phyloP scores from a whole-genome alignment of 2,888 invertebrate species.

The Teleiodes luculella region DNA sequence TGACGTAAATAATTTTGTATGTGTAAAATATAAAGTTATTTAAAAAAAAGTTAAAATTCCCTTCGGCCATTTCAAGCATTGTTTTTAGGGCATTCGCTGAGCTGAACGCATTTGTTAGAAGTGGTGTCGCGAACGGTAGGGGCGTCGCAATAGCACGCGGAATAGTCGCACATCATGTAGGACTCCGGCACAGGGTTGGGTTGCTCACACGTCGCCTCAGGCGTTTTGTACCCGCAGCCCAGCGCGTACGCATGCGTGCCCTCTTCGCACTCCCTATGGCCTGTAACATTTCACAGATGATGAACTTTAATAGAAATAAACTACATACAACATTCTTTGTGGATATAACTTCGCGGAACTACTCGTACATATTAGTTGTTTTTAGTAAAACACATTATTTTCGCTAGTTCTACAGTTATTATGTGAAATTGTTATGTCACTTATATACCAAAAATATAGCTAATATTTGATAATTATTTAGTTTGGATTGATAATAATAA shows the following conservation, averaged over 20 bases:
- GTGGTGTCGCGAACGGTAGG: constrained; percentile 20
- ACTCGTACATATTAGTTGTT: too few relatives aligned
- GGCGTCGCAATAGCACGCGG: constrained; percentile 24
- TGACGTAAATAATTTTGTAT: too few relatives aligned
- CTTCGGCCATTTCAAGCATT: background rate
- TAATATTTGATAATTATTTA: too few relatives aligned
- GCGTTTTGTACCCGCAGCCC: constrained; percentile 18
- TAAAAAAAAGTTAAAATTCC: too few relatives aligned
- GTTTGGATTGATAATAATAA: too few relatives aligned
- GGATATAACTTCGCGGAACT: too few relatives aligned
- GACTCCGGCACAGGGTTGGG: constrained; percentile 15
- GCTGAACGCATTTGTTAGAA: constrained; percentile 14
- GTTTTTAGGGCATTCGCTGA: constrained; percentile 13
- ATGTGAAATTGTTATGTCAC: too few relatives aligned
- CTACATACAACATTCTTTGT: too few relatives aligned
- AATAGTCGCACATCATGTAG: constrained; percentile 19
- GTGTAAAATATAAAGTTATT: too few relatives aligned
- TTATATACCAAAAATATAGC: too few relatives aligned
- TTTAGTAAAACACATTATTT: too few relatives aligned
- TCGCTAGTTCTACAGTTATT: too few relatives aligned
- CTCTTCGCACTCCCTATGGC: background rate
- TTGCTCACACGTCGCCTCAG: constrained; percentile 21
- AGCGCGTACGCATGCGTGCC: constrained; percentile 21
- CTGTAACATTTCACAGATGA: background rate
- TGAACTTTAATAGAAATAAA: background rate